Conservation (phyloP, 2,888 invertebrate species). For the Eupelmus urozonus region DNA sequence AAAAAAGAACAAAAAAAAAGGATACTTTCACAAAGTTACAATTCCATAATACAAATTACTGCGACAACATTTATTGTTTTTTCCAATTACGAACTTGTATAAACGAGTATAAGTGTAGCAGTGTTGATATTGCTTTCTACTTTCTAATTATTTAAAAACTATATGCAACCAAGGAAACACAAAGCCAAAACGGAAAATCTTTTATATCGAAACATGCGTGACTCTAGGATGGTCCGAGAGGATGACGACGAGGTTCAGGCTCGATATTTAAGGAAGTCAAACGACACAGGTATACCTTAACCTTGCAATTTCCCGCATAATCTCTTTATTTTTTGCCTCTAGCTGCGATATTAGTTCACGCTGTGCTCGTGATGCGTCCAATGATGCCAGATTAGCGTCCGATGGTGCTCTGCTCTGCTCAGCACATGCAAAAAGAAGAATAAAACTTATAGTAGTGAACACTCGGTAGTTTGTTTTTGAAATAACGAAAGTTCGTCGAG, state of each 20-base stretch:
- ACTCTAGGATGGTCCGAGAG: slow-evolving; percentile 75
- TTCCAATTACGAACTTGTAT: too few species aligned
- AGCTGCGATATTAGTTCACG: slow-evolving; percentile 94
- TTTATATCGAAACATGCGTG: slow-evolving; percentile 71
- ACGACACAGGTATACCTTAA: slow-evolving; percentile 82
- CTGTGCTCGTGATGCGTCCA: slow-evolving; percentile 93
- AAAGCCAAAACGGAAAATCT: slow-evolving; percentile 70
- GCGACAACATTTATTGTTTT: too few species aligned
- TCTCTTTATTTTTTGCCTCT: slow-evolving; percentile 96
- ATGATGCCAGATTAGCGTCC: slow-evolving; percentile 84
- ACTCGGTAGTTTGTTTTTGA: not conserved
- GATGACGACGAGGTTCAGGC: slow-evolving; percentile 74
- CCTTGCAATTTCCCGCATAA: slow-evolving; percentile 95
- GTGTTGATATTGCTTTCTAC: slow-evolving; percentile 53
- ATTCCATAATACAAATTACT: too few species aligned
- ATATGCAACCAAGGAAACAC: slow-evolving; percentile 70
- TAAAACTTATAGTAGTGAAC: not conserved
- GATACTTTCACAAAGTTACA: too few species aligned
- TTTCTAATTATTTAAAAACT: slow-evolving; percentile 57
- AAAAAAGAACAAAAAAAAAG: too few species aligned
- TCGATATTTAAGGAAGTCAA: slow-evolving; percentile 75
- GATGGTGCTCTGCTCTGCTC: slow-evolving; percentile 84
- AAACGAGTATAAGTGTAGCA: slow-evolving; percentile 14
- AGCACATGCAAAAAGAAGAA: not conserved
- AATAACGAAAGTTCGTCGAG: not conserved